A percentile compares a stretch with the other conserved stretches of the same genome.
Conservation (phyloP, 2,113 vertebrate species). For the Progne subis region DNA sequence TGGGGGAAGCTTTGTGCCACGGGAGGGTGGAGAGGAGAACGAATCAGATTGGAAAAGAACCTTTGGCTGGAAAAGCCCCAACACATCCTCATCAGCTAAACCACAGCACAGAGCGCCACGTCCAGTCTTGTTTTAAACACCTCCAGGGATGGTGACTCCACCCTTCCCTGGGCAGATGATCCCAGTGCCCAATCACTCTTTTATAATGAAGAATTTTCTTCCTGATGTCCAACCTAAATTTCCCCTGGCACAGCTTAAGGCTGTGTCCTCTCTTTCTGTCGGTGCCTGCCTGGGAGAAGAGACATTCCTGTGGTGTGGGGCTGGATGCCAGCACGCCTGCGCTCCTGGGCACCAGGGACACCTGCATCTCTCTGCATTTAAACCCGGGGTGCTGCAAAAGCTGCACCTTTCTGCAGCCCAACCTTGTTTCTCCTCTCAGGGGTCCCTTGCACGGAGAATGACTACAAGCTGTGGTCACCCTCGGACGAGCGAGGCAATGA, state of each 20-base stretch:
- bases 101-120: accelerated
- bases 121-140: neutral
- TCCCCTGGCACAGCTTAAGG: neutral
- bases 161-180: no score
- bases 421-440: slow-evolving; percentile 69
- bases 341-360: neutral
- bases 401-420: neutral
- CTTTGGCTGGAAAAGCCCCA: neutral
- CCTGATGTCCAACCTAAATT: neutral
- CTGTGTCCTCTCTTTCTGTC: neutral
- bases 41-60: neutral
- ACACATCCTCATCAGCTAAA: neutral
- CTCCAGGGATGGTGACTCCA: neutral
- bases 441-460: slow-evolving; percentile 90
- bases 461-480: slow-evolving; percentile 97
- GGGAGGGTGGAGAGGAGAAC: neutral
- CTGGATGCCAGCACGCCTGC: accelerated
- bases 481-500: slow-evolving; percentile 94
- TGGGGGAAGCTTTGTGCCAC: neutral
- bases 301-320: neutral
- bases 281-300: neutral
- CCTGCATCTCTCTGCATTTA: neutral
- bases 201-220: neutral
- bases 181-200: neutral
- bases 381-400: neutral